Evolutionary conservation across 2,797 vertebrate species (phyloP).

Genomic region (Dromococcyx pavoninus): DNA sequence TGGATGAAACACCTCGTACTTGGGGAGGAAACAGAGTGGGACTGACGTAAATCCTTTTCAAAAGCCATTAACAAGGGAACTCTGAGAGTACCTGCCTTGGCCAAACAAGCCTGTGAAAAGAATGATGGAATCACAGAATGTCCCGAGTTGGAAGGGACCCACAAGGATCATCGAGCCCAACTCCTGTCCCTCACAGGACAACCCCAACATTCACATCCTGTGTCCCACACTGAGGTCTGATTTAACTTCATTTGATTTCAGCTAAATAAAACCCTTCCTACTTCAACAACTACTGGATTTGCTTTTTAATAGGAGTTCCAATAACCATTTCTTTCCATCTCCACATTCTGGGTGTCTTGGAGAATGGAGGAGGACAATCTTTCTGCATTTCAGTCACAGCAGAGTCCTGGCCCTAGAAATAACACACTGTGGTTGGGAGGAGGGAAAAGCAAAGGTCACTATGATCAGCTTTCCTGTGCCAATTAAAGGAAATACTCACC

Average conservation of each 20-base stretch:
- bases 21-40: not conserved
- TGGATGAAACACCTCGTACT: not conserved
- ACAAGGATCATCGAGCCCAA: too few species aligned
- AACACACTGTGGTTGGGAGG: not conserved
- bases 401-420: not conserved
- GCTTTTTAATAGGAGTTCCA: not conserved
- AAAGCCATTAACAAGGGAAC: not conserved
- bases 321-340: too few species aligned
- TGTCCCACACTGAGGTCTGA: not conserved
- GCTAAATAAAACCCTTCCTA: not conserved
- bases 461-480: fast-evolving
- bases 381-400: not conserved
- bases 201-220: too few species aligned
- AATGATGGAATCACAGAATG: not conserved
- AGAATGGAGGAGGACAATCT: not conserved
- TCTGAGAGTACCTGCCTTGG: not conserved
- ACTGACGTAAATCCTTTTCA: fast-evolving
- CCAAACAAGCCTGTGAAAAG: not conserved
- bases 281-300: not conserved
- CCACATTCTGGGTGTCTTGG: fast-evolving
- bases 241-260: not conserved
- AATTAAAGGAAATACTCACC: fast-evolving
- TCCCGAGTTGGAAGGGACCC: too few species aligned
- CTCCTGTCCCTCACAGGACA: too few species aligned
- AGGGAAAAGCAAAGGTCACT: not conserved